These are phyloP conservation scores for Teleogryllus occipitalis DNA, from an alignment of 1,140 invertebrate species.

Conservation along the genomic window DNA sequence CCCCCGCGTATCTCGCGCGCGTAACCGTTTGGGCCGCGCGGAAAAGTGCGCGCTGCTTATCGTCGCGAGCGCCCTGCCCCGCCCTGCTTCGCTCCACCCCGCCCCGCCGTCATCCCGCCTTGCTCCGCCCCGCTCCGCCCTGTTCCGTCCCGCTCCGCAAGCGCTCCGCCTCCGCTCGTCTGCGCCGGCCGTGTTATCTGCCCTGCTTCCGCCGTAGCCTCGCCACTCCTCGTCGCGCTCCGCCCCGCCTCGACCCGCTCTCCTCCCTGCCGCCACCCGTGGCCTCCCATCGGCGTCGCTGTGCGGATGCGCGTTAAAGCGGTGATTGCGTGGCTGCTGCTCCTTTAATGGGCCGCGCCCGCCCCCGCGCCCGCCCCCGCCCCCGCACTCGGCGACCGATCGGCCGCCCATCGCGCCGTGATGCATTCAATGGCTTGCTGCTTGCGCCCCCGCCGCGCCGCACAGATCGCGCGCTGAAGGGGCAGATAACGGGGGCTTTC, in stretches of 20 bases:
- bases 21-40: neutral
- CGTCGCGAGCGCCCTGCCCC: neutral
- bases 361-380: too few species aligned
- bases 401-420: too few species aligned
- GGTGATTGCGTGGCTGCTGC: neutral
- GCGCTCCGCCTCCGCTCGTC: neutral
- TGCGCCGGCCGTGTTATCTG: neutral
- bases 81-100: too few species aligned
- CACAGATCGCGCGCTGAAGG: too few species aligned
- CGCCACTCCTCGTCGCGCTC: neutral
- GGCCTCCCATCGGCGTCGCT: too few species aligned
- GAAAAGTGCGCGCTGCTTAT: neutral
- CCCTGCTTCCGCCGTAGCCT: neutral
- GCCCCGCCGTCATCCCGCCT: too few species aligned
- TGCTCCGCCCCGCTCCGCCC: too few species aligned
- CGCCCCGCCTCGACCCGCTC: slow-evolving; percentile 7
- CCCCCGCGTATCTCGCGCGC: neutral
- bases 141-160: neutral
- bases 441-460: too few species aligned
- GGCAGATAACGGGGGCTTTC: too few species aligned
- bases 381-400: neutral
- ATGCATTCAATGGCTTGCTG: too few species aligned
- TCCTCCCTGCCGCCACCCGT: slow-evolving; percentile 10
- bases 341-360: neutral
- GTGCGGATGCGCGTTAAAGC: neutral